These are phyloP conservation scores for Chironomus riparius DNA, from an alignment of 2,888 invertebrate species.

Conservation along the genomic window DNA sequence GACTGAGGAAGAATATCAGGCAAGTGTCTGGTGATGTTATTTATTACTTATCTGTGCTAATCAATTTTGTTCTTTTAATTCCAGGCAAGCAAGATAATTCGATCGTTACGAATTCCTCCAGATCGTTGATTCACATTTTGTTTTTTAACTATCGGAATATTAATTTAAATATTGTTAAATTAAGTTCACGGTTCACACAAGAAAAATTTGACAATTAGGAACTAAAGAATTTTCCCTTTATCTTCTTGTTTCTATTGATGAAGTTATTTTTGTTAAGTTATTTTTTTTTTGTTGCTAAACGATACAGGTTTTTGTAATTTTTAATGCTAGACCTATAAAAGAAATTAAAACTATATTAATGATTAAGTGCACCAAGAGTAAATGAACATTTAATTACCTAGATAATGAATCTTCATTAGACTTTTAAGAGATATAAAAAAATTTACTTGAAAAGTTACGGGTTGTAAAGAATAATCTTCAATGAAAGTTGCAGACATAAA, in stretches of 20 bases:
- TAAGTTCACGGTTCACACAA: background rate
- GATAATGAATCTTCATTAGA: background rate
- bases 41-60: background rate
- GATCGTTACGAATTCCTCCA: slow-evolving; percentile 65
- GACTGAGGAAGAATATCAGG: slow-evolving; percentile 66
- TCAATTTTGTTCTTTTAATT: slow-evolving; percentile 36
- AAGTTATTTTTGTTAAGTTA: background rate
- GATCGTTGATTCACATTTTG: slow-evolving; percentile 47
- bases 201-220: background rate
- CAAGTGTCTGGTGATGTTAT: slow-evolving; percentile 33
- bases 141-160: background rate
- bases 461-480: slow-evolving; percentile 9
- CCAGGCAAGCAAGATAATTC: slow-evolving; percentile 69
- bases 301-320: background rate
- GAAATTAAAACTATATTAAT: background rate
- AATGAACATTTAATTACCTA: background rate
- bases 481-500: background rate
- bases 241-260: background rate
- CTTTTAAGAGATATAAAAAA: background rate
- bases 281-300: background rate
- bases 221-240: background rate
- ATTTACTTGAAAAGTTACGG: slow-evolving; percentile 16
- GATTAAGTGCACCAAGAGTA: background rate
- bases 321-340: background rate
- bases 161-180: background rate